Evolutionary conservation across 2,797 vertebrate species (phyloP), one percentile per base, ranked within the genome.

Genomic region (Poecilia gillii): DNA sequence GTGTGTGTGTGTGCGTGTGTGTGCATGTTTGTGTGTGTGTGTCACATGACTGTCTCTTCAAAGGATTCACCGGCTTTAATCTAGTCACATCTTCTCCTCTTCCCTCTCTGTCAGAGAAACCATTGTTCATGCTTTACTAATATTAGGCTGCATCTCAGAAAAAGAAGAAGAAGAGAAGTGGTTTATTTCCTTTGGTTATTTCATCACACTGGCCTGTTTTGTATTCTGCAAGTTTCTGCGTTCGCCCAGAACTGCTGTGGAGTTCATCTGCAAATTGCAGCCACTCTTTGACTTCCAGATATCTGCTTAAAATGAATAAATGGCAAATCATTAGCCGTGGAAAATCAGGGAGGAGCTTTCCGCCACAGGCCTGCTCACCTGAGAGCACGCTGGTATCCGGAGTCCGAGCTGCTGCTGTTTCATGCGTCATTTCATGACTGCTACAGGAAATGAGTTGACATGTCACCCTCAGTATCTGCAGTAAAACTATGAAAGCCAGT

Each of bases 51-150:
- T 45, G 71, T 85, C 18, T 81, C 82, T 87, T 91, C 82, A 90
- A 91, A 90, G 76, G 73, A 72, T 83, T 55, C 81, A 75, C 82
- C 70, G 75, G 62, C 83, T 77, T 75, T 71, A 84, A 76, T 80
- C 78, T 73, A 36, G 81, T 83, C 45, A 70, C 72, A 72, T 89
- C 75, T 82, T 49, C 62, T 28, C 12, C 72, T 46, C 57, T 72
- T 71, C 36, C 83, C n/a, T 79, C 36, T 89, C 81, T 57, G 43
- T 89, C 80, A 91, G 89, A 83, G 83, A 81, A 46, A 71, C 75
- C 81, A 80, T 90, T 90, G 85, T 91, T 73, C 78, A 73, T 64
- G 41, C n/a, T 47, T 86, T 47, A 74, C 73, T 89, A 85, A 88
- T 84, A 87, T 91, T 90, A 87, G 74, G 1, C 23, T n/a, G 20